These are phyloP conservation scores for Pyrocephalus nanus DNA, from an alignment of 2,797 vertebrate species.

Conservation along the genomic window DNA sequence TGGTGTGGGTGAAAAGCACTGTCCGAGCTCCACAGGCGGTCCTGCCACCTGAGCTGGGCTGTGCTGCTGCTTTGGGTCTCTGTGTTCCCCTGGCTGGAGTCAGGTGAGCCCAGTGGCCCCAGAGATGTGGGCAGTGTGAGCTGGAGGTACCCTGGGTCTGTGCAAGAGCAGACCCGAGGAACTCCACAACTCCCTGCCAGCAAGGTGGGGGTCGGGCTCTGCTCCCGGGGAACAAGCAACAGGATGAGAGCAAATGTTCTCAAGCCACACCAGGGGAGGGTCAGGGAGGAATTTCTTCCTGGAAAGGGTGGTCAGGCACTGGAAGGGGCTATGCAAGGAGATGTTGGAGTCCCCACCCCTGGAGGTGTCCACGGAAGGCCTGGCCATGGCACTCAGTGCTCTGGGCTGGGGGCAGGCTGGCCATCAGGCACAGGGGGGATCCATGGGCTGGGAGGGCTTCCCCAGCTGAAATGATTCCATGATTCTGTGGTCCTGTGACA, in stretches of 20 bases:
- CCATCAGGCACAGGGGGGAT: no score
- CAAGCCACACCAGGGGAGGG: not conserved
- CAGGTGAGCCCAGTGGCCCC: not conserved
- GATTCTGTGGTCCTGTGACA: no score
- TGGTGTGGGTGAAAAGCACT: not conserved
- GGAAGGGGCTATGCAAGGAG: not conserved
- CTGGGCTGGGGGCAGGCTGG: not conserved
- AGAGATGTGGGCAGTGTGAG: not conserved
- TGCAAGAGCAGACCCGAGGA: not conserved
- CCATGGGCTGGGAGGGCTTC: not conserved
- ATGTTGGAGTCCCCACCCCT: not conserved
- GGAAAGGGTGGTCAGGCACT: not conserved
- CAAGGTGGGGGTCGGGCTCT: not conserved
- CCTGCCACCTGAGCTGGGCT: rapidly evolving
- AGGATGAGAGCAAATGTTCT: not conserved
- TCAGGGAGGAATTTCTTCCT: rapidly evolving
- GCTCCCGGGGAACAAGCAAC: not conserved
- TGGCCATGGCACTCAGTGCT: rapidly evolving
- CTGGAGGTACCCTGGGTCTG: not conserved
- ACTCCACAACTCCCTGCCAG: not conserved
- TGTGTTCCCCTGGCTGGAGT: not conserved
- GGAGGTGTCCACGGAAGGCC: not conserved
- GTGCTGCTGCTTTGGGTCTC: not conserved
- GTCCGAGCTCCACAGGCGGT: rapidly evolving
- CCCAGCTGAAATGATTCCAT: not conserved